These are phyloP conservation scores for Griposia aprilina DNA, from an alignment of 2,888 invertebrate species.

Conservation along the genomic window DNA sequence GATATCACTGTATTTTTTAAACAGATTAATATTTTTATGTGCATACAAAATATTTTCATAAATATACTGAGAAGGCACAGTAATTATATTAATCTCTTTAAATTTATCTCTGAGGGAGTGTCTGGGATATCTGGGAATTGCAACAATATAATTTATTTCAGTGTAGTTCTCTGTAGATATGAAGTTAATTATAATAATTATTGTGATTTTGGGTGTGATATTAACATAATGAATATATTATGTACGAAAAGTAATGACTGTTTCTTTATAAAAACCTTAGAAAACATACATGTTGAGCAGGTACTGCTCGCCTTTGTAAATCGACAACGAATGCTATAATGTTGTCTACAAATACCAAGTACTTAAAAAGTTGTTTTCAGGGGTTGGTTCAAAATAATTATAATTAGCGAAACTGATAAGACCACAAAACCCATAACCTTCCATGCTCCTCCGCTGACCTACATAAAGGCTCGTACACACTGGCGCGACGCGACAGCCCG, in stretches of 20 bases:
- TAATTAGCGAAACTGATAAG: neutral
- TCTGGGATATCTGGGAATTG: too few species aligned
- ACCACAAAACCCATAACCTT: neutral
- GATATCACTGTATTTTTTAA: too few species aligned
- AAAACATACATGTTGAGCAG: too few species aligned
- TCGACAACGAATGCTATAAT: neutral
- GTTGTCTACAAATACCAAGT: neutral
- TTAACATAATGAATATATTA: constrained; percentile 42
- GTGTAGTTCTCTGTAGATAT: neutral
- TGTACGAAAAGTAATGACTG: neutral
- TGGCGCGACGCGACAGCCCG: too few species aligned
- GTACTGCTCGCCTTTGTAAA: too few species aligned
- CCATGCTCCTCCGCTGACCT: neutral
- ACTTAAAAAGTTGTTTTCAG: neutral
- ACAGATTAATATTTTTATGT: too few species aligned
- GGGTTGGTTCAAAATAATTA: neutral
- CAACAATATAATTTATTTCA: constrained; percentile 14
- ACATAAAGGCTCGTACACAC: too few species aligned
- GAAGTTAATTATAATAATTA: constrained; percentile 25
- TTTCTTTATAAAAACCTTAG: neutral
- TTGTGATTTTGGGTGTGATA: constrained; percentile 65
- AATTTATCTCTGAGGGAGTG: too few species aligned
- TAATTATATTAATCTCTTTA: too few species aligned
- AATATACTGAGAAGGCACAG: too few species aligned
- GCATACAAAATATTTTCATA: too few species aligned